phyloP scores from a whole-genome alignment of 2,113 vertebrate genomes.

The Eulemur rufifrons region DNA sequence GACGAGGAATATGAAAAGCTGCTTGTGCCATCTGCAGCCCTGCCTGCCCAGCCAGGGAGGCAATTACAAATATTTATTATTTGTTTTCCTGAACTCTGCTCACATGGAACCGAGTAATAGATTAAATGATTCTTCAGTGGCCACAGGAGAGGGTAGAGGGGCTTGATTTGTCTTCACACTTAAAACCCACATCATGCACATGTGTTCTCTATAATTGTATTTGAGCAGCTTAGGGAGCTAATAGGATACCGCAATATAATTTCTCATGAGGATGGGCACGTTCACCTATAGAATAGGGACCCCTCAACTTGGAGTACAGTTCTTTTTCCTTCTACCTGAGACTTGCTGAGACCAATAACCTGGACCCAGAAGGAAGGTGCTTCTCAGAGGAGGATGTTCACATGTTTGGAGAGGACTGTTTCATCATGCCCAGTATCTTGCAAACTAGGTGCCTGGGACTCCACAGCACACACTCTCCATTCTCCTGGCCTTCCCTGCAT shows the following conservation, averaged over 20 bases:
- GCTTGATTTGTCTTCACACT: conserved; percentile 2
- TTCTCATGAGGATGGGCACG: not conserved
- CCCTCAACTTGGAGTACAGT: not conserved
- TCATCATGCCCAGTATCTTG: not conserved
- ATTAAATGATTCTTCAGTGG: conserved; percentile 58
- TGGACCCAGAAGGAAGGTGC: not conserved
- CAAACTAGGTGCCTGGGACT: not conserved
- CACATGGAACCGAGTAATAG: conserved; percentile 33
- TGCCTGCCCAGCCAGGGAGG: not conserved
- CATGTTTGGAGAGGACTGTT: not conserved
- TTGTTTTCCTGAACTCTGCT: conserved; percentile 52
- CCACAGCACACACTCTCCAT: accelerated
- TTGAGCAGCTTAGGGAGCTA: not conserved
- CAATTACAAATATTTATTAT: conserved; percentile 49
- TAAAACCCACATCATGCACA: not conserved
- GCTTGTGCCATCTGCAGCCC: not conserved
- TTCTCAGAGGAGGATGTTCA: not conserved
- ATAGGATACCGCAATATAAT: not conserved
- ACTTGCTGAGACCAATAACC: not conserved
- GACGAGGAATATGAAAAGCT: not conserved
- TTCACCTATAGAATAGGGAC: not conserved
- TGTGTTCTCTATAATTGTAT: not conserved
- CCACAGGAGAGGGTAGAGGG: not conserved
- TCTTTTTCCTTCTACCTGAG: not conserved
- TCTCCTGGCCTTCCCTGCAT: not conserved